A percentile compares a stretch with the other conserved stretches of the same genome.
phyloP scores from a whole-genome alignment of 2,113 vertebrate genomes.

The Beaufortia kweichowensis region DNA sequence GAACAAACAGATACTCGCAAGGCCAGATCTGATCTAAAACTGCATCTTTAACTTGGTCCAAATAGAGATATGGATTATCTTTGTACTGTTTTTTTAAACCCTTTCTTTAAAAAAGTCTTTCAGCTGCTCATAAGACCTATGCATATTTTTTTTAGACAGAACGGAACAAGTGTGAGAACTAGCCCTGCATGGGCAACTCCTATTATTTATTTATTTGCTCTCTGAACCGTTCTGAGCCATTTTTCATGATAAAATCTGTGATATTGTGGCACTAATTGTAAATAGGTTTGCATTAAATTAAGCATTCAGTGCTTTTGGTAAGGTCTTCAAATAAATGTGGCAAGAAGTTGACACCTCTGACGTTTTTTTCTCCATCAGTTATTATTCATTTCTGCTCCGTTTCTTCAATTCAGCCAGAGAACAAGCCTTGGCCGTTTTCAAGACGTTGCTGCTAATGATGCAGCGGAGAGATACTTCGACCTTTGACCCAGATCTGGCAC shows the following conservation, averaged over 20 bases:
- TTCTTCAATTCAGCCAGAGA: slow-evolving; percentile 37
- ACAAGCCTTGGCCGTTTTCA: slow-evolving; percentile 52
- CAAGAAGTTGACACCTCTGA: slow-evolving; percentile 1
- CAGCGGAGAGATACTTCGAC: slow-evolving; percentile 62
- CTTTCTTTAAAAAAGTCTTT: not conserved
- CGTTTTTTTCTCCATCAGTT: slow-evolving; percentile 20
- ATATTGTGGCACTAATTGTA: slow-evolving; percentile 1
- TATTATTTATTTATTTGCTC: too few species aligned
- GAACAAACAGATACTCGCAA: not conserved
- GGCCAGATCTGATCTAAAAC: not conserved
- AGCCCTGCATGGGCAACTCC: too few species aligned
- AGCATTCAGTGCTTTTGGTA: not conserved
- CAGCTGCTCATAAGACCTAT: not conserved
- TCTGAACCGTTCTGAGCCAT: not conserved
- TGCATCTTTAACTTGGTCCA: not conserved
- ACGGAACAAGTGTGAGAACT: too few species aligned
- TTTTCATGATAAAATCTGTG: not conserved
- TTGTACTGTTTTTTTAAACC: not conserved
- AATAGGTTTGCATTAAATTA: not conserved
- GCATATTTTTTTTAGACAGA: not conserved
- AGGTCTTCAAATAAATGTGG: slow-evolving; percentile 13
- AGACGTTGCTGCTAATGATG: slow-evolving; percentile 46
- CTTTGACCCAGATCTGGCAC: slow-evolving; percentile 62
- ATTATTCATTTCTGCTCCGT: slow-evolving; percentile 24
- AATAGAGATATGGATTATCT: not conserved